Conservation (phyloP, 2,113 vertebrate species). For the Dasyurus viverrinus region DNA sequence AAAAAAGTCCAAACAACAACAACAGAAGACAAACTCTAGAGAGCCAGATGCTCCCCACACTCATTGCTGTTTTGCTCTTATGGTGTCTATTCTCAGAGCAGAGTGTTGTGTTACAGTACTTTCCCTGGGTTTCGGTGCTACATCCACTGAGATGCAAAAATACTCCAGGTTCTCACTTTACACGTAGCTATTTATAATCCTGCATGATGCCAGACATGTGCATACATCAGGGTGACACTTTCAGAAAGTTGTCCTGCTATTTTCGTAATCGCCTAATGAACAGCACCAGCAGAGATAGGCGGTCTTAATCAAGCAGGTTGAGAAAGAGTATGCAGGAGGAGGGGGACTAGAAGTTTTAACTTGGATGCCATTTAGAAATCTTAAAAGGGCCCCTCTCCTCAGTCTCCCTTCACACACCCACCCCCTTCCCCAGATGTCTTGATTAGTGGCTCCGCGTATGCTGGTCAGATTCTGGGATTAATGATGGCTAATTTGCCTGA, state of each 20-base stretch:
- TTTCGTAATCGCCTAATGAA: conserved; percentile 76
- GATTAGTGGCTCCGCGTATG: conserved; percentile 95
- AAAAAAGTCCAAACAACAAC: background rate
- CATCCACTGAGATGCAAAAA: conserved; percentile 21
- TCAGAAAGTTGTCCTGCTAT: conserved; percentile 68
- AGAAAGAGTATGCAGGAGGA: conserved; percentile 31
- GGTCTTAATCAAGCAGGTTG: conserved; percentile 32
- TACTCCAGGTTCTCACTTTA: conserved; percentile 53
- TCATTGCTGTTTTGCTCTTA: background rate
- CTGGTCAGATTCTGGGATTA: conserved; percentile 99
- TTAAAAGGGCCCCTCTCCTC: conserved; percentile 72
- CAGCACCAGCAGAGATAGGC: conserved; percentile 64
- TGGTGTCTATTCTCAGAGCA: conserved; percentile 2
- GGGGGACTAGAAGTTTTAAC: conserved; percentile 25
- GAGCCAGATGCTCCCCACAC: background rate
- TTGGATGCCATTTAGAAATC: conserved; percentile 73
- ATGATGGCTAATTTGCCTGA: conserved; percentile 99
- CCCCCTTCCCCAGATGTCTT: conserved; percentile 93
- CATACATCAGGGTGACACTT: conserved; percentile 67
- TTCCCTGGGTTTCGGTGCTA: background rate
- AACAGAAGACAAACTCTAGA: background rate
- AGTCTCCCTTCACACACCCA: conserved; percentile 34
- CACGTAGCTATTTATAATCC: conserved; percentile 65
- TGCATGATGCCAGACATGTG: conserved; percentile 70
- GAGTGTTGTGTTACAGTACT: fast-evolving